Conservation (phyloP, 2,888 invertebrate species). For the Chromoteleia sp. region DNA sequence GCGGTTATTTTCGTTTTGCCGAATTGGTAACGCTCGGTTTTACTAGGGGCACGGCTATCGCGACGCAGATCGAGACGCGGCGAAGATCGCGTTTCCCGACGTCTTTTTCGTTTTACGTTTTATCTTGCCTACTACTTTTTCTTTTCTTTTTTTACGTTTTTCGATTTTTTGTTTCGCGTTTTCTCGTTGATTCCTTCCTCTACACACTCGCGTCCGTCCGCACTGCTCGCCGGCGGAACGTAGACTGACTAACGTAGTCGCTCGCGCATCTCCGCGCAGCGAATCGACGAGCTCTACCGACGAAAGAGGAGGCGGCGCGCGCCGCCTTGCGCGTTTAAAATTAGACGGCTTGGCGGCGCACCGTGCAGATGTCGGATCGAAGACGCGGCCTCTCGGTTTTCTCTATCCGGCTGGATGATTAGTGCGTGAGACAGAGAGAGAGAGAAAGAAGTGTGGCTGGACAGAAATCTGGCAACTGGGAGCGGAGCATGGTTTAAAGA, state of each 20-base stretch:
- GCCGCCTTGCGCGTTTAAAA: constrained; percentile 69
- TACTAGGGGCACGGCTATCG: background rate
- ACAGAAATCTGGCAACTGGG: constrained; percentile 6
- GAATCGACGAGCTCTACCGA: constrained; percentile 74
- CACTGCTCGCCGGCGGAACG: constrained; percentile 83
- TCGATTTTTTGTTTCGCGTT: background rate
- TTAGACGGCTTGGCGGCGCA: constrained; percentile 70
- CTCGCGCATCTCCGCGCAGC: constrained; percentile 67
- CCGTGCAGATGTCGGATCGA: constrained; percentile 23
- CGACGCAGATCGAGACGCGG: constrained; percentile 21
- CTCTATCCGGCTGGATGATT: background rate
- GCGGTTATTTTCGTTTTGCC: constrained; percentile 57
- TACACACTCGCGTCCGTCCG: constrained; percentile 74
- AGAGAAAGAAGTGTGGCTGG: constrained; percentile 3
- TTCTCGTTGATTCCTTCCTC: background rate
- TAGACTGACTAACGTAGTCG: constrained; percentile 84
- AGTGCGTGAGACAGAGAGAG: background rate
- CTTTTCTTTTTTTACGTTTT: background rate
- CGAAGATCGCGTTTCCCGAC: too few species aligned
- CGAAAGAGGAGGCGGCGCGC: constrained; percentile 66
- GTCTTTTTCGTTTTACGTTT: constrained; percentile 5
- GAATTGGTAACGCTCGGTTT: constrained; percentile 26
- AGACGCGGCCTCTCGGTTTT: constrained; percentile 25
- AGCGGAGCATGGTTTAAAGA: background rate
- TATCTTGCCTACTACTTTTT: background rate